These are phyloP conservation scores for Chrysaora quinquecirrha DNA, from an alignment of 30 jellyfish, hydroid and myxozoan genomes.

Conservation along the genomic window DNA sequence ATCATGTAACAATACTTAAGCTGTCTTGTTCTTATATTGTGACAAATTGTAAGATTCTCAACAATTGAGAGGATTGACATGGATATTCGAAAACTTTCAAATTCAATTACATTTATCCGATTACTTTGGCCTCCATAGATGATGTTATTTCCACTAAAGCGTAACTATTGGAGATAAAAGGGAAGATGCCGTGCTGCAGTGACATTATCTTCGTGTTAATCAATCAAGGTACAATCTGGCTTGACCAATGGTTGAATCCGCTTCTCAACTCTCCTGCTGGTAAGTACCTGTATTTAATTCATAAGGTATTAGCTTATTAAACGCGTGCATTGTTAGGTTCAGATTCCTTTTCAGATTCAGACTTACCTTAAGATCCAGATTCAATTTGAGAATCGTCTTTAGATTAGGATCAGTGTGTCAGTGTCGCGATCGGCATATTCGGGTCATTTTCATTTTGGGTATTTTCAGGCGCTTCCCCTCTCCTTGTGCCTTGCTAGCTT, in stretches of 20 bases:
- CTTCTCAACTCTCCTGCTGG: too few species aligned
- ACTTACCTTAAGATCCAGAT: too few species aligned
- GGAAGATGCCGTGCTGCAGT: background rate
- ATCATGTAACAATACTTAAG: background rate
- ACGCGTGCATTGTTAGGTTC: too few species aligned
- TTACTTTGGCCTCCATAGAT: conserved; percentile 1
- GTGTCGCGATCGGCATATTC: too few species aligned
- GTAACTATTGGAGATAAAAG: background rate
- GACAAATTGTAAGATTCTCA: background rate
- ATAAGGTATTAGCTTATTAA: too few species aligned
- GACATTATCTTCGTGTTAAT: background rate
- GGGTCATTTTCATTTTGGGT: too few species aligned
- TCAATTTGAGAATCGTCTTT: too few species aligned
- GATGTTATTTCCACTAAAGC: background rate
- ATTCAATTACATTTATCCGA: background rate
- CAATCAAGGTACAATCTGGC: background rate
- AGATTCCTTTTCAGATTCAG: too few species aligned
- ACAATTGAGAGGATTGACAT: background rate
- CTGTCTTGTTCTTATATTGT: background rate
- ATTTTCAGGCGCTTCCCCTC: too few species aligned
- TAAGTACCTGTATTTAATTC: too few species aligned
- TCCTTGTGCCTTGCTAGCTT: too few species aligned
- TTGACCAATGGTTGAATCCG: background rate
- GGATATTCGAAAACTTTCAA: conserved; percentile 11
- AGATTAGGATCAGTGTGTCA: too few species aligned